Conservation (phyloP, 2,113 vertebrate genomes). For the Oxyura jamaicensis region DNA sequence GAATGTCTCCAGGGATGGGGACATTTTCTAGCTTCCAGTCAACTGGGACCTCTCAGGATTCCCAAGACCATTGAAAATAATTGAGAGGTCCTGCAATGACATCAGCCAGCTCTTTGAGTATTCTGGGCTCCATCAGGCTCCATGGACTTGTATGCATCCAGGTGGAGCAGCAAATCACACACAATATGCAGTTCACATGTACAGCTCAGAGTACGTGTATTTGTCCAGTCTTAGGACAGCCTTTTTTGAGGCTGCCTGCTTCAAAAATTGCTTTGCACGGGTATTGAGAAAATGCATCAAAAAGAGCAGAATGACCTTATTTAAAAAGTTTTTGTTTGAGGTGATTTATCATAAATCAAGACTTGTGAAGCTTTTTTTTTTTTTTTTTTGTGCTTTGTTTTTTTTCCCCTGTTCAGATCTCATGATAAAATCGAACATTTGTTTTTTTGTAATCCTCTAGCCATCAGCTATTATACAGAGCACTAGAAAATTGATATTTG, state of each 20-base stretch:
- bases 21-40: too few species aligned
- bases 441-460: not conserved
- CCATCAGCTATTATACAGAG: not conserved
- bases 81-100: too few species aligned
- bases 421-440: not conserved
- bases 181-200: not conserved
- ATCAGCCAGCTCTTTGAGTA: too few species aligned
- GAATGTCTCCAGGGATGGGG: too few species aligned
- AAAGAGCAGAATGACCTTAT: not conserved
- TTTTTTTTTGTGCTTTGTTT: too few species aligned
- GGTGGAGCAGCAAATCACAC: too few species aligned
- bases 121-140: too few species aligned
- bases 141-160: too few species aligned
- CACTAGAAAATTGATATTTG: not conserved
- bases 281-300: not conserved
- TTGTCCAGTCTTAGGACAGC: not conserved
- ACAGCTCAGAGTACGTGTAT: not conserved
- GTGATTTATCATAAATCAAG: not conserved
- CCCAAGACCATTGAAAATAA: too few species aligned
- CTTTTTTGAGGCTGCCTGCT: not conserved
- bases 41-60: too few species aligned
- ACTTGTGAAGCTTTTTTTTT: not conserved
- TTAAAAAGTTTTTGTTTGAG: not conserved
- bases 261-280: not conserved
- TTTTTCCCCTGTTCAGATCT: not conserved